Conservation (phyloP, 2,113 vertebrate genomes). For the Otus sunia region DNA sequence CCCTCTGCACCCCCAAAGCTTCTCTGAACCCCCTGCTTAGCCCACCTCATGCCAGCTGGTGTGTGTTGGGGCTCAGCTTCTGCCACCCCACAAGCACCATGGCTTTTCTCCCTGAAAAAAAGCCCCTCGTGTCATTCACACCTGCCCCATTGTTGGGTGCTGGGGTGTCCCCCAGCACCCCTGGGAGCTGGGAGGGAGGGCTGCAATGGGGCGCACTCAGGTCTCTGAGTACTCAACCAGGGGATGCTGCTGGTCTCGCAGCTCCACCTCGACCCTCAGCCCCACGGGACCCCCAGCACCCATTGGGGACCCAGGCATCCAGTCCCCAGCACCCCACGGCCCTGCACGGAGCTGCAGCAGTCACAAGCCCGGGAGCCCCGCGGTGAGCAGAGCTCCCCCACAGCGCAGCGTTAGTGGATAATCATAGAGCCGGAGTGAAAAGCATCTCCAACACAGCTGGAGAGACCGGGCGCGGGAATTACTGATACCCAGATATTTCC, state of each 20-base stretch:
- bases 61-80: background rate
- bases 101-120: rapidly evolving
- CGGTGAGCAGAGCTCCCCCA: background rate
- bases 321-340: background rate
- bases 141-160: rapidly evolving
- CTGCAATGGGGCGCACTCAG: rapidly evolving
- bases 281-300: background rate
- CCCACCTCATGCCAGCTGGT: background rate
- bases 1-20: background rate
- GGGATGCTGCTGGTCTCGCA: background rate
- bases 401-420: background rate
- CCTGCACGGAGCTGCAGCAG: background rate
- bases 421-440: slow-evolving; percentile 40
- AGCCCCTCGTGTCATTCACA: rapidly evolving
- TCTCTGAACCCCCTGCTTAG: background rate
- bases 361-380: background rate
- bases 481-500: slow-evolving; percentile 8
- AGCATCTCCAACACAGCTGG: slow-evolving; percentile 42
- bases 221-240: rapidly evolving
- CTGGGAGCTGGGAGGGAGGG: rapidly evolving
- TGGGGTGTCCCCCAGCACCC: background rate
- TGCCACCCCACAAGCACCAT: rapidly evolving
- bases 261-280: background rate
- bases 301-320: rapidly evolving
- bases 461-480: background rate